Base-by-base conservation (phyloP, 2,797 vertebrate species). In the Phalanger gymnotis region DNA sequence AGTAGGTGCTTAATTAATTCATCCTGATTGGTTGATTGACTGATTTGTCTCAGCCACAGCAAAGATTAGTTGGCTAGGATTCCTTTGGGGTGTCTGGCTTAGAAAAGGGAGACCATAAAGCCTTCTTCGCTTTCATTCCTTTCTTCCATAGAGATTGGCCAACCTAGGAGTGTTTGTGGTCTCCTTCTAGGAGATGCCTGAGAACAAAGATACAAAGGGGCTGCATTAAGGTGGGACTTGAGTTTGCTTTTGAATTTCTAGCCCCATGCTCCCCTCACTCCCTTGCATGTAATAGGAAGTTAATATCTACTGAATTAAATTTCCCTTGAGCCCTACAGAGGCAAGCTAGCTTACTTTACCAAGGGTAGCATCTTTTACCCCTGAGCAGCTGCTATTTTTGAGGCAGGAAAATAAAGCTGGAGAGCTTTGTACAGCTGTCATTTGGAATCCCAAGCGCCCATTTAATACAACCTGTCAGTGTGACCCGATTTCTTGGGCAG, bases 401-500 rank as follows among this genome's bases (percentile, higher is more conserved):
- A 90, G 92, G 66, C 87, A 96, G 47, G 91, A 93, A 92, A 92
- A 66, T 53, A 87, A 97, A 92, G 54, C 94, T 92, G 61, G 66
- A 92, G 51, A 87, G 31, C 51, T 61, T 58, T 53, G 0, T 93
- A 90, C 30, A 91, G 97, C 95, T 97, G 95, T 96, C 57, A 40
- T 14, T 34, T 94, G 95, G 95, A 95, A 95, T 98, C 66, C 0
- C 53, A 94, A 96, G 53, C 95, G 96, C 25, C 0, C 1, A 19
- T 55, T 97, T 91, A n/a, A 51, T 34, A 91, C 93, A 94, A 96
- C 61, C 92, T 95, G 91, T 97, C 0, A 0, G 58, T 47, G 53
- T 97, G 91, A 92, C 93, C 94, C 25, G 16, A 40, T 96, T 96
- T 97, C 51, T 95, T 40, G 31, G 95, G 58, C 90, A 61, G 53